Evolutionary conservation across 2,113 vertebrate genomes (phyloP), one percentile per base, ranked within the genome.

Genomic region (Bufo gargarizans): DNA sequence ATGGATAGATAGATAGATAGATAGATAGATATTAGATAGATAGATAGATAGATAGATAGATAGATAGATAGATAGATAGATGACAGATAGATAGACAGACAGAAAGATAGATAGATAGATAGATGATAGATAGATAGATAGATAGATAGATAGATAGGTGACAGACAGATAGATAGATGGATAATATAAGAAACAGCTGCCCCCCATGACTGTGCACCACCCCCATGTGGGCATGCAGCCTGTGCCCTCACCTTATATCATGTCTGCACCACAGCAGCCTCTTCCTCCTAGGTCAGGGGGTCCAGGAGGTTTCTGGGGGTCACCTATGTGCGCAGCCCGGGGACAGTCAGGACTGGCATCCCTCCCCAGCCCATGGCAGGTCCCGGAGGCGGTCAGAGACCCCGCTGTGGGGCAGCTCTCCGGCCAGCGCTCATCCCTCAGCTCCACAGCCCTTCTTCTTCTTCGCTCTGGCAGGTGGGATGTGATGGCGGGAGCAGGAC

Each of bases 241-340:
- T 3, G 10, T 33, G 20, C 12, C 20, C 86, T 81, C 53, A 87
- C 86, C 86, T 87, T 82, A 17, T 82, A 45, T 86, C 76, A 55
- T 69, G 47, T 81, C 47, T 55, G 20, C 77, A 69, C 82, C 63
- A 69, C 47, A 79, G 47, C 59, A 45, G 45, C 69, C 5, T 78
- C 19, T 19, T 43, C 53, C 5, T 53, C 5, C 53, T 14, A 56
- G 77, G 63, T 58, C 85, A 17, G 55, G 13, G 17, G 6, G 22
- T n/a, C 19, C 13, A 9, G 13, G 6, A 10, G 55, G 11, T 69
- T 2, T 71, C 45, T 72, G 67, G 19, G 33, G 10, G 47, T 82
- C 50, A 80, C 74, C 56, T 69, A 14, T 43, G 53, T 80, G 61
- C 71, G 77, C 12, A 10, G 59, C 77, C 45, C 20, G 14, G 43